Percentiles rank a stretch among this genome's conserved stretches.
Evolutionary conservation across 37 sponge, comb jelly and placozoan genomes (phyloP).

Genomic region (Ephydatia muelleri): DNA sequence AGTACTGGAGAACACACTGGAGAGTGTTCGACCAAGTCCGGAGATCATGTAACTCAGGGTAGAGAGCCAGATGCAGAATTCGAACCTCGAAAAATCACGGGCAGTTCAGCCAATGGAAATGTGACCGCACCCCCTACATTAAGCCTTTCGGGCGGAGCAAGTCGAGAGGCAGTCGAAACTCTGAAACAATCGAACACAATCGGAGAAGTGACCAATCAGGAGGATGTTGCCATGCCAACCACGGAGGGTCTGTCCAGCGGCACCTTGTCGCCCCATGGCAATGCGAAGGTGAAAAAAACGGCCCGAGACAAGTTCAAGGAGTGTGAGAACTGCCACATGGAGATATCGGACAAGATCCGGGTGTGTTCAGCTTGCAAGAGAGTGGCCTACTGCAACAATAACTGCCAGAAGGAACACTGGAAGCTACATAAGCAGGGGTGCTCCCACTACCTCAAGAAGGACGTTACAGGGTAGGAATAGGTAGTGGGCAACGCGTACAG

Average conservation of each 20-base stretch:
- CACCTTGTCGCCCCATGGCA: too few relatives aligned
- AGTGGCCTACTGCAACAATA: slow-evolving; percentile 67
- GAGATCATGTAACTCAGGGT: neutral
- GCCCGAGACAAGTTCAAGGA: slow-evolving; percentile 55
- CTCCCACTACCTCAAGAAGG: slow-evolving; percentile 44
- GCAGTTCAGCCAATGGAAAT: too few relatives aligned
- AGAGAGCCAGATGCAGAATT: neutral
- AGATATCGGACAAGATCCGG: slow-evolving; percentile 26
- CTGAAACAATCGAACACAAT: neutral
- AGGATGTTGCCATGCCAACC: neutral
- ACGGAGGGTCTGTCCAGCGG: neutral
- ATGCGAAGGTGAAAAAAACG: neutral
- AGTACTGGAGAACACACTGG: neutral
- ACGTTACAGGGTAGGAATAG: slow-evolving; percentile 16
- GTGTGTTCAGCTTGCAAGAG: slow-evolving; percentile 63
- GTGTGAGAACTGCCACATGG: slow-evolving; percentile 40
- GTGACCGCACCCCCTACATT: too few relatives aligned
- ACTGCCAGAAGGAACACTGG: slow-evolving; percentile 76
- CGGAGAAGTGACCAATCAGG: neutral
- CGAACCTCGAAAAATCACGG: too few relatives aligned
- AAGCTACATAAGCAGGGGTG: slow-evolving; percentile 73
- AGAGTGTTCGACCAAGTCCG: neutral
- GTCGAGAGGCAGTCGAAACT: neutral
- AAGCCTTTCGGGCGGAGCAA: too few relatives aligned
- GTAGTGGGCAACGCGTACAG: neutral